Evolutionary conservation across 2,797 vertebrate genomes (phyloP).

Genomic region (Oceanodroma leucorhoa): DNA sequence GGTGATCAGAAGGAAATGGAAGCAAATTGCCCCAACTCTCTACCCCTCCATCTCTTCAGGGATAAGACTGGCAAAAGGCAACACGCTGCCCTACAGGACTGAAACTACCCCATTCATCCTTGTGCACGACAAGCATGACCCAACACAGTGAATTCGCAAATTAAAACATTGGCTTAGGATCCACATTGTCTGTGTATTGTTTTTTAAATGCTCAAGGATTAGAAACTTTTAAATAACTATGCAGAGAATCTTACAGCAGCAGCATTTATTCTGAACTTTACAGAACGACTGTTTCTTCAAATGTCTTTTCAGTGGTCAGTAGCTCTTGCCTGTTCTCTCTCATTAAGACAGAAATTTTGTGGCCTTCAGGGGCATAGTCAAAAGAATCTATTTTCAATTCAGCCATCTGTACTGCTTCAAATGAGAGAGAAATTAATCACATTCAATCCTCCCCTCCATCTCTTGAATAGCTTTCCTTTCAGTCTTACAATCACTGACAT

Average conservation of each 20-base stretch:
- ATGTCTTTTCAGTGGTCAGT: not conserved
- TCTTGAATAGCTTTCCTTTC: not conserved
- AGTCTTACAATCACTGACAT: not conserved
- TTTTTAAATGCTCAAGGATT: not conserved
- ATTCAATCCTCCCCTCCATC: not conserved
- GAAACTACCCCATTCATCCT: too few species aligned
- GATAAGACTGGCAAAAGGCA: accelerated
- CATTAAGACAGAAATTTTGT: not conserved
- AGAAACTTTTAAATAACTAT: not conserved
- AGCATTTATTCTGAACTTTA: not conserved
- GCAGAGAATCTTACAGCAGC: not conserved
- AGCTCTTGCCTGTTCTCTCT: not conserved
- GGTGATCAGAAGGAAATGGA: not conserved
- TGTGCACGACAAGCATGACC: not conserved
- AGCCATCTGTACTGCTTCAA: not conserved
- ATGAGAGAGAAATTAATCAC: not conserved
- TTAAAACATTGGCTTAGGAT: not conserved
- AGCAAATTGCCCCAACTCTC: not conserved
- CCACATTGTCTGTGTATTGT: not conserved
- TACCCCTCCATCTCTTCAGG: not conserved
- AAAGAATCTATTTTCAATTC: not conserved
- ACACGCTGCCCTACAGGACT: accelerated
- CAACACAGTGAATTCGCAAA: not conserved
- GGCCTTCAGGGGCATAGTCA: not conserved
- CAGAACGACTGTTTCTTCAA: not conserved